Percentiles rank a stretch among this genome's conserved stretches.
Conservation (phyloP, 2,113 vertebrate species). For the Aix galericulata region DNA sequence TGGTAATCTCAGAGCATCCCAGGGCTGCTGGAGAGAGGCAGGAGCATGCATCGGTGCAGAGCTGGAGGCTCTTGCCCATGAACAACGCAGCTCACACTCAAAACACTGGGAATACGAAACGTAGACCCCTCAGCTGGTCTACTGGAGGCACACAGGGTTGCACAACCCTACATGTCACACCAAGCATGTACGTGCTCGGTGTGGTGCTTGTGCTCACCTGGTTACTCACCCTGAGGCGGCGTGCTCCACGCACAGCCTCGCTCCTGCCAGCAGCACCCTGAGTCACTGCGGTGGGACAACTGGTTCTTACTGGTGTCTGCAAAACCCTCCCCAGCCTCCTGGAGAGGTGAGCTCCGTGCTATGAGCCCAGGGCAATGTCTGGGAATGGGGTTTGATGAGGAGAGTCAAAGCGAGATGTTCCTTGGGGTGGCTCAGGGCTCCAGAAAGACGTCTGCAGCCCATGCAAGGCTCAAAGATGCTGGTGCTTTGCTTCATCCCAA, state of each 20-base stretch:
- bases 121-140: background rate
- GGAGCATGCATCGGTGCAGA: background rate
- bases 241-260: background rate
- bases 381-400: background rate
- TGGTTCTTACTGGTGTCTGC: background rate
- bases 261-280: background rate
- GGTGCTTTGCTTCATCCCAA: background rate
- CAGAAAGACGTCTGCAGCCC: background rate
- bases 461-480: background rate
- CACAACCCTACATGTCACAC: background rate
- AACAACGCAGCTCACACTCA: background rate
- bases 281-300: background rate
- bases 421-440: background rate
- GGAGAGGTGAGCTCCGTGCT: background rate
- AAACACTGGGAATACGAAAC: background rate
- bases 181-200: background rate
- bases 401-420: background rate
- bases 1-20: background rate
- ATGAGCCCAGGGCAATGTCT: background rate
- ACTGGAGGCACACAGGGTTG: background rate
- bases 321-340: background rate
- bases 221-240: constrained; percentile 5
- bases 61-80: background rate
- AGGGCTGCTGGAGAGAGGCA: background rate
- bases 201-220: background rate